Conservation (phyloP, 2,113 vertebrate genomes). For the Hypanus sabinus region DNA sequence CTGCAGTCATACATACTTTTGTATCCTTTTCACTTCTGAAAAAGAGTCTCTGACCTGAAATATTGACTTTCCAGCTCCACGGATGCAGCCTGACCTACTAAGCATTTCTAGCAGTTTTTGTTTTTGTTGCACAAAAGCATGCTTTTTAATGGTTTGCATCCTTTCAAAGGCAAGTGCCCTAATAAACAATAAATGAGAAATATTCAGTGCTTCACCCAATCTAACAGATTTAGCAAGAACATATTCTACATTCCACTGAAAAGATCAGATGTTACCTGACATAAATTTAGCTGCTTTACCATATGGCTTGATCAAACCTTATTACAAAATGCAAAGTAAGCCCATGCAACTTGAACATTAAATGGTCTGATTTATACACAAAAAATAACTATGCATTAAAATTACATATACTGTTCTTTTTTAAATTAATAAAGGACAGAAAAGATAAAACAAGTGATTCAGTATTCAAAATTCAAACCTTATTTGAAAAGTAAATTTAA, state of each 20-base stretch:
- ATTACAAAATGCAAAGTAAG: not conserved
- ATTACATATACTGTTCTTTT: too few species aligned
- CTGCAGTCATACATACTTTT: too few species aligned
- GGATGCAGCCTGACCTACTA: too few species aligned
- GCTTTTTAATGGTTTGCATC: not conserved
- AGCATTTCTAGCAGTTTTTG: too few species aligned
- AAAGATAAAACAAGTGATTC: not conserved
- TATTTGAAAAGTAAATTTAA: not conserved
- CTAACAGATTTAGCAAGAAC: not conserved
- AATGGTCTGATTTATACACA: not conserved
- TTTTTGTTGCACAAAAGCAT: not conserved
- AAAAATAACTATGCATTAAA: not conserved
- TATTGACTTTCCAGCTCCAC: too few species aligned
- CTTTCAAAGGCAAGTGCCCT: not conserved
- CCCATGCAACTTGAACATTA: not conserved
- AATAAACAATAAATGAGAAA: constrained; percentile 15
- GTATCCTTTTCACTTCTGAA: too few species aligned
- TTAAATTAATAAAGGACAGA: not conserved
- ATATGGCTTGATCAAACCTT: not conserved
- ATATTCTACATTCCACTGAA: not conserved
- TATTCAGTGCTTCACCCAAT: too few species aligned
- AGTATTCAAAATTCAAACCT: not conserved
- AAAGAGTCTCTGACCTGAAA: too few species aligned
- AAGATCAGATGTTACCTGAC: not conserved
- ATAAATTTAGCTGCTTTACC: not conserved